Evolutionary conservation across 2,888 invertebrate species (phyloP).

Genomic region (Tholera decimalis): DNA sequence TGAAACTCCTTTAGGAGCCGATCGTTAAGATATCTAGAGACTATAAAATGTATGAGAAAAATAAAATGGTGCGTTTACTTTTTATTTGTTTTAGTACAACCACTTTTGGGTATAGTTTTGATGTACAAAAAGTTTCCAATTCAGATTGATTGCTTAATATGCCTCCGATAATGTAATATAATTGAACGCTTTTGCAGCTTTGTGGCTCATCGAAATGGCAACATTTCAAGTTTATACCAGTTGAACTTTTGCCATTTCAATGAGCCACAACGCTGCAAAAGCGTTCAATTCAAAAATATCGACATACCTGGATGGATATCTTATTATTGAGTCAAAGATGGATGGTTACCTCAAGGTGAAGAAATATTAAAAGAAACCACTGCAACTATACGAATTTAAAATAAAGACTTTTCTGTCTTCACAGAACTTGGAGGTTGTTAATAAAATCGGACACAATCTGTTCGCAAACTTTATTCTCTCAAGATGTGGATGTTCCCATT

Average conservation of each 20-base stretch:
- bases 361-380: constrained; percentile 24
- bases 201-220: too few species aligned
- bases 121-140: constrained; percentile 32
- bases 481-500: constrained; percentile 62
- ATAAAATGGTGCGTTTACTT: constrained; percentile 37
- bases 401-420: constrained; percentile 39
- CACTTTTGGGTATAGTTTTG: constrained; percentile 36
- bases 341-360: constrained; percentile 17
- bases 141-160: constrained; percentile 38
- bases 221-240: too few species aligned
- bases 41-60: constrained; percentile 37
- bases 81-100: constrained; percentile 18
- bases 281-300: constrained; percentile 3
- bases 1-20: constrained; percentile 42
- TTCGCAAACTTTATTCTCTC: constrained; percentile 57
- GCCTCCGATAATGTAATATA: constrained; percentile 15
- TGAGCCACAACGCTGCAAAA: not conserved
- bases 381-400: constrained; percentile 26
- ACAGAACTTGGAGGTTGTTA: constrained; percentile 24
- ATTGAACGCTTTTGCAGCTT: too few species aligned
- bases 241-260: constrained; percentile 13
- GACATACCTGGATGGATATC: not conserved
- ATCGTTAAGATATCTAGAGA: constrained; percentile 49
- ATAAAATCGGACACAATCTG: constrained; percentile 40
- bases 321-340: constrained; percentile 28